Evolutionary conservation across 2,888 invertebrate genomes (phyloP).

Genomic region (Galeruca laticollis): DNA sequence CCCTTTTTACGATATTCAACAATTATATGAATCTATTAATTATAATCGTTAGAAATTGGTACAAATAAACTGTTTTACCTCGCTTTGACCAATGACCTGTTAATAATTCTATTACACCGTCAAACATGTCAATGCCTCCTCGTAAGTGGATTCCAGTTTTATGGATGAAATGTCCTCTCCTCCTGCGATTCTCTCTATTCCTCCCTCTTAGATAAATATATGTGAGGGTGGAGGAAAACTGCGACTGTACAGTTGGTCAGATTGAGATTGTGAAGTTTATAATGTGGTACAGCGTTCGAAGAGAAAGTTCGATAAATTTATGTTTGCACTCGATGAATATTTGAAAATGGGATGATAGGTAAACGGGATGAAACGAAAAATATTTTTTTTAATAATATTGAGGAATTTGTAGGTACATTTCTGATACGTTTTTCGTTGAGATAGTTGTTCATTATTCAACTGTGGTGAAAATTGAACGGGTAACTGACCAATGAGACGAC

Average conservation of each 20-base stretch:
- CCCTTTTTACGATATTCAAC: too few species aligned
- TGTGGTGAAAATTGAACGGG: too few species aligned
- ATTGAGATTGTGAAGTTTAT: slow-evolving; percentile 26
- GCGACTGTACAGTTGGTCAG: slow-evolving; percentile 30
- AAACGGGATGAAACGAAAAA: neutral
- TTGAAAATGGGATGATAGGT: neutral
- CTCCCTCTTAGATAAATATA: slow-evolving; percentile 15
- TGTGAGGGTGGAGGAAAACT: slow-evolving; percentile 32
- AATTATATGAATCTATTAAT: too few species aligned
- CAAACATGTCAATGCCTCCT: neutral
- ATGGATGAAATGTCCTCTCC: slow-evolving; percentile 44
- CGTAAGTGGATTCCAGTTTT: slow-evolving; percentile 46
- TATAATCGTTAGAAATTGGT: too few species aligned
- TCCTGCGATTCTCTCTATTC: slow-evolving; percentile 12
- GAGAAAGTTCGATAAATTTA: slow-evolving; percentile 24
- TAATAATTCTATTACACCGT: neutral
- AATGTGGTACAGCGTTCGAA: slow-evolving; percentile 5
- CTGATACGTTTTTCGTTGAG: too few species aligned
- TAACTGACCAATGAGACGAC: too few species aligned
- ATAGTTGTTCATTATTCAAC: too few species aligned
- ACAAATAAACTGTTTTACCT: too few species aligned
- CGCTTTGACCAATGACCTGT: too few species aligned
- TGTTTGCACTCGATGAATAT: slow-evolving; percentile 8
- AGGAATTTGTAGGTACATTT: too few species aligned
- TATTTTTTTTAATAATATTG: too few species aligned